phyloP scores from a whole-genome alignment of 1,140 invertebrate genomes.

The Habropoda laboriosa region DNA sequence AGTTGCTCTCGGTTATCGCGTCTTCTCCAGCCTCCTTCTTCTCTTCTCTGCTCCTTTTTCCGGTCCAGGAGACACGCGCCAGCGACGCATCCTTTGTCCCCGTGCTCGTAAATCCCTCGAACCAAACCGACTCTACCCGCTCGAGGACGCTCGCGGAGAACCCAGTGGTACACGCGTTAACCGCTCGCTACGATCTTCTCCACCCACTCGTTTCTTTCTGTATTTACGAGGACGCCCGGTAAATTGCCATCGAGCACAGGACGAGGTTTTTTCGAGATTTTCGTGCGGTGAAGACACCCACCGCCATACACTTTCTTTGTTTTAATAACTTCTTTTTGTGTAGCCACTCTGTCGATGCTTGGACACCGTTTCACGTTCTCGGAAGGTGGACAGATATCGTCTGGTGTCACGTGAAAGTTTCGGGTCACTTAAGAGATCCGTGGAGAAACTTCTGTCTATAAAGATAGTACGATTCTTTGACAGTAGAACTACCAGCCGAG shows the following conservation, averaged over 20 bases:
- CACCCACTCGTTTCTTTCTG: conserved; percentile 19
- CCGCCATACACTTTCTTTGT: too few species aligned
- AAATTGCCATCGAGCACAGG: background rate
- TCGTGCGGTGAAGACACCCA: background rate
- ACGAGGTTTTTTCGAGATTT: conserved; percentile 3
- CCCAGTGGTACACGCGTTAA: conserved; percentile 32
- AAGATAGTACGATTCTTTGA: too few species aligned
- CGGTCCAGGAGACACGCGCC: conserved; percentile 26
- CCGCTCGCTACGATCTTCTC: conserved; percentile 29
- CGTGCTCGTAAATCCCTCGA: conserved; percentile 49
- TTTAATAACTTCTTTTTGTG: background rate
- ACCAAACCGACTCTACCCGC: background rate
- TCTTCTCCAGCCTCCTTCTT: background rate
- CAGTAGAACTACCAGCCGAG: too few species aligned
- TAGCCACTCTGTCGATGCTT: too few species aligned
- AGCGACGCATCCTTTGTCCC: conserved; percentile 50
- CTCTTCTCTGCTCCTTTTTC: conserved; percentile 37
- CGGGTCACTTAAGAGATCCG: background rate
- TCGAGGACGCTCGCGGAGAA: background rate
- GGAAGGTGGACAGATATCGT: too few species aligned
- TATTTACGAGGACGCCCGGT: conserved; percentile 39
- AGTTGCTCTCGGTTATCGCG: conserved; percentile 56
- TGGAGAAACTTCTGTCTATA: background rate
- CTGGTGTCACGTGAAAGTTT: background rate
- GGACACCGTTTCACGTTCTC: too few species aligned